A percentile compares a stretch with the other conserved stretches of the same genome.
Conservation (phyloP, 2,113 vertebrate species). For the Oxyruncus cristatus region DNA sequence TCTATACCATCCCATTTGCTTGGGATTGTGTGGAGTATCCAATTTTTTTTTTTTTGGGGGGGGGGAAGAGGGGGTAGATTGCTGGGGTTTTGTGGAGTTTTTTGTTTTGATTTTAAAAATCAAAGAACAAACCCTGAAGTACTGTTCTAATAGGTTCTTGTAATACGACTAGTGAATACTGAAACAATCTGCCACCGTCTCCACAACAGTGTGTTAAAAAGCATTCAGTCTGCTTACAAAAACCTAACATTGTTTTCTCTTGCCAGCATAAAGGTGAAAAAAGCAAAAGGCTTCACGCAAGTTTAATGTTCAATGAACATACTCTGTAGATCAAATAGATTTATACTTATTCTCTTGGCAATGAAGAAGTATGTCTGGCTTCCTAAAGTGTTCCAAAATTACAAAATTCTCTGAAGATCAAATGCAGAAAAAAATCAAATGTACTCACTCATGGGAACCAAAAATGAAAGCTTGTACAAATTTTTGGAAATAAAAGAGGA, state of each 20-base stretch:
- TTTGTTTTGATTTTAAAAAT: neutral
- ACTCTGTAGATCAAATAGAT: neutral
- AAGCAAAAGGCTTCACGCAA: neutral
- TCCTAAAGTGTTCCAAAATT: neutral
- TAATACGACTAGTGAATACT: neutral
- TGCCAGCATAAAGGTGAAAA: neutral
- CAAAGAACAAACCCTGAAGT: neutral
- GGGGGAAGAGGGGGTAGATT: fast-evolving
- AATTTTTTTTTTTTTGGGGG: neutral
- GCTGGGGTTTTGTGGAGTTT: neutral
- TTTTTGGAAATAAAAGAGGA: neutral
- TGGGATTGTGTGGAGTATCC: neutral
- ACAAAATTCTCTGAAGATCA: neutral
- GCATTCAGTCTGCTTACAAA: neutral
- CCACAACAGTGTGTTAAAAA: neutral
- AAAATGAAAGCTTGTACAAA: neutral
- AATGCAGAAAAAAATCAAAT: neutral
- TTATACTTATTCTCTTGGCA: neutral
- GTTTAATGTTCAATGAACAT: neutral
- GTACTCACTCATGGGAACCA: neutral
- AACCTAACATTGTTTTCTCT: neutral
- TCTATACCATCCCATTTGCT: neutral
- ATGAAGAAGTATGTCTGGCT: neutral
- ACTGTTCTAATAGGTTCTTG: neutral
- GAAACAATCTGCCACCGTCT: neutral